Evolutionary conservation across 2,888 invertebrate genomes (phyloP).

Genomic region (Cyaniris semiargus): DNA sequence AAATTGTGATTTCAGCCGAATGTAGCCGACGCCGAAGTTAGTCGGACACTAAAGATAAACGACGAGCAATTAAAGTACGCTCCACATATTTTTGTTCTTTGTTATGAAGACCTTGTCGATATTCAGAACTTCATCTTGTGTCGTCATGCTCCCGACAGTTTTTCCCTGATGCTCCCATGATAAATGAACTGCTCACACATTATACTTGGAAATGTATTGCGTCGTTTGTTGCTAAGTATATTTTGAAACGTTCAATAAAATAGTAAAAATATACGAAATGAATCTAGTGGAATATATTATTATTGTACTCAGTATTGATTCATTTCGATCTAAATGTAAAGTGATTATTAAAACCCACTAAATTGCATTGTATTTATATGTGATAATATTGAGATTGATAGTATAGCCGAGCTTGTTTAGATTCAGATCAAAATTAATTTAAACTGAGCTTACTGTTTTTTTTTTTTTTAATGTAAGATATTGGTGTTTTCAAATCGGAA

Average conservation of each 20-base stretch:
- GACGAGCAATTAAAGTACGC: constrained; percentile 9
- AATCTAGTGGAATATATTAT: background rate
- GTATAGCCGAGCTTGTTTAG: no score
- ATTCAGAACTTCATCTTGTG: constrained; percentile 27
- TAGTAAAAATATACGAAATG: background rate
- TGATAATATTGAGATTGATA: no score
- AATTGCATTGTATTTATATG: no score
- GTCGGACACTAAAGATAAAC: background rate
- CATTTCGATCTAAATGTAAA: no score
- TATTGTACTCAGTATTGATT: background rate
- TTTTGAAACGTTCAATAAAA: background rate
- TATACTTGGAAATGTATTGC: constrained; percentile 5
- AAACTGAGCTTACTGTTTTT: no score
- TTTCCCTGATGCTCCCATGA: constrained; percentile 9
- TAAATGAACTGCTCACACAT: constrained; percentile 2
- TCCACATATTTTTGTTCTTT: constrained; percentile 12
- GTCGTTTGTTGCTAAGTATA: background rate
- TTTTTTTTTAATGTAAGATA: no score
- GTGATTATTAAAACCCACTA: background rate
- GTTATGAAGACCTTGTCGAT: constrained; percentile 8
- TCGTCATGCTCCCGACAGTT: constrained; percentile 13
- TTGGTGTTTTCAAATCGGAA: no score
- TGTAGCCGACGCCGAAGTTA: background rate
- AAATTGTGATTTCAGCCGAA: no score
- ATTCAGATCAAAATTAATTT: no score